phyloP scores from a whole-genome alignment of 1,140 invertebrate genomes.

The Drosophila tsacasi region DNA sequence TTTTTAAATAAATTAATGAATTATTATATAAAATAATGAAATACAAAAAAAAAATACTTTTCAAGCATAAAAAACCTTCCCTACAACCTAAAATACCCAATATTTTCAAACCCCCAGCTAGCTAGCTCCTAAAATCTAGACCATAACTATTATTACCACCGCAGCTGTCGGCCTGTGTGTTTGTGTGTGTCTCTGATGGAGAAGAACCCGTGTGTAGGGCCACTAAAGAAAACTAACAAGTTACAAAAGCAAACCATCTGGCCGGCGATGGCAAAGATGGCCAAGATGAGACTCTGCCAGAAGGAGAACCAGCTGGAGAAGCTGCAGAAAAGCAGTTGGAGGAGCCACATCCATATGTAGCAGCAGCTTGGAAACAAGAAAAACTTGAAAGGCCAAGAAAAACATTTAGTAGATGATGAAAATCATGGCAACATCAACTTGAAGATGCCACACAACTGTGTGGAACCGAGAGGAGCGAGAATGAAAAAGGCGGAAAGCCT shows the following conservation, averaged over 20 bases:
- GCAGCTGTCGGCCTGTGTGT: slow-evolving; percentile 7
- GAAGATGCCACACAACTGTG: slow-evolving; percentile 43
- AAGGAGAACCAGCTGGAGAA: slow-evolving; percentile 33
- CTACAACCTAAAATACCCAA: background rate
- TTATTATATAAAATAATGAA: no score
- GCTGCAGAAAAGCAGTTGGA: slow-evolving; percentile 34
- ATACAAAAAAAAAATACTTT: background rate
- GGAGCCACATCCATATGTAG: slow-evolving; percentile 25
- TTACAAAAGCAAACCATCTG: slow-evolving; percentile 76
- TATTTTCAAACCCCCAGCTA: background rate
- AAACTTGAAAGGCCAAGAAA: slow-evolving; percentile 75
- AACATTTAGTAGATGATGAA: slow-evolving; percentile 83
- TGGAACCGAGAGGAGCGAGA: background rate
- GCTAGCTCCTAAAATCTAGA: background rate
- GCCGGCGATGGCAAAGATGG: slow-evolving; percentile 41
- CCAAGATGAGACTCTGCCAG: slow-evolving; percentile 18
- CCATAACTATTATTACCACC: slow-evolving; percentile 5
- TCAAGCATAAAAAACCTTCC: background rate
- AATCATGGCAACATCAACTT: slow-evolving; percentile 80
- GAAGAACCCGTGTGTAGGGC: slow-evolving; percentile 49
- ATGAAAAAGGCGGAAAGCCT: background rate
- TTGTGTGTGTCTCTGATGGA: slow-evolving; percentile 35
- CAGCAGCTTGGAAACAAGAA: slow-evolving; percentile 53
- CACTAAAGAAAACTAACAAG: slow-evolving; percentile 83
- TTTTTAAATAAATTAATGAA: no score